Percentiles rank a stretch among this genome's conserved stretches.
Conservation (phyloP, 2,113 vertebrate genomes). For the Brachionichthys hirsutus region DNA sequence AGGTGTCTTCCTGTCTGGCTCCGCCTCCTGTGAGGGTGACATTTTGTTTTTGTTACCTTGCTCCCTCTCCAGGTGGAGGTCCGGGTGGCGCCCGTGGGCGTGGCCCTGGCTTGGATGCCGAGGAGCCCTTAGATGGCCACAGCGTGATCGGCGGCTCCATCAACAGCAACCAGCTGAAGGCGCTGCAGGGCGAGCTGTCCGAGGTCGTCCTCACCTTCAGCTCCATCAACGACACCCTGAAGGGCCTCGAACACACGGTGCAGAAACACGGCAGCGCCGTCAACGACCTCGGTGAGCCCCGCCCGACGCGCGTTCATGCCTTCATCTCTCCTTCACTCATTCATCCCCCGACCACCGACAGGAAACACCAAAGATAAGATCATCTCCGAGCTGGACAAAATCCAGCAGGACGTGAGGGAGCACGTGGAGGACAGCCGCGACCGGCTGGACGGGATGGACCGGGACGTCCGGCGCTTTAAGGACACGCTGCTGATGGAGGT, state of each 20-base stretch:
- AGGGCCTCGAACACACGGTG: conserved; percentile 82
- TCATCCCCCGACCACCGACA: conserved; percentile 12
- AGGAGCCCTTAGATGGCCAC: conserved; percentile 86
- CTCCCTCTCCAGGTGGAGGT: conserved; percentile 20
- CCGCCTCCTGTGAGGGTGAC: no score
- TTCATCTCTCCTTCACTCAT: not conserved
- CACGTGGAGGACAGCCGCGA: conserved; percentile 81
- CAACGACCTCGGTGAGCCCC: conserved; percentile 74
- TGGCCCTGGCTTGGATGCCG: conserved; percentile 53
- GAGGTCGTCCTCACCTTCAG: conserved; percentile 84
- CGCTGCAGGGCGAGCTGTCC: conserved; percentile 83
- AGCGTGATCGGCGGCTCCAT: conserved; percentile 81
- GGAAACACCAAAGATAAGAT: conserved; percentile 87
- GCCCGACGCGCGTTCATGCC: not conserved
- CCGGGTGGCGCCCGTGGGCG: conserved; percentile 14
- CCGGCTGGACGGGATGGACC: conserved; percentile 75
- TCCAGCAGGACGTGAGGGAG: conserved; percentile 84
- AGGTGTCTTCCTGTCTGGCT: no score
- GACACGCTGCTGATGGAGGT: conserved; percentile 72
- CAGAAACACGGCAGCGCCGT: conserved; percentile 87
- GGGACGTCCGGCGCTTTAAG: conserved; percentile 71
- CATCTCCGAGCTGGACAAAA: conserved; percentile 89
- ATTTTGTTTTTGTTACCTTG: no score
- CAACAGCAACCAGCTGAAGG: conserved; percentile 79
- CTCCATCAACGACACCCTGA: conserved; percentile 87